phyloP scores from a whole-genome alignment of 2,113 vertebrate species.

The Protobothrops mucrosquamatus region DNA sequence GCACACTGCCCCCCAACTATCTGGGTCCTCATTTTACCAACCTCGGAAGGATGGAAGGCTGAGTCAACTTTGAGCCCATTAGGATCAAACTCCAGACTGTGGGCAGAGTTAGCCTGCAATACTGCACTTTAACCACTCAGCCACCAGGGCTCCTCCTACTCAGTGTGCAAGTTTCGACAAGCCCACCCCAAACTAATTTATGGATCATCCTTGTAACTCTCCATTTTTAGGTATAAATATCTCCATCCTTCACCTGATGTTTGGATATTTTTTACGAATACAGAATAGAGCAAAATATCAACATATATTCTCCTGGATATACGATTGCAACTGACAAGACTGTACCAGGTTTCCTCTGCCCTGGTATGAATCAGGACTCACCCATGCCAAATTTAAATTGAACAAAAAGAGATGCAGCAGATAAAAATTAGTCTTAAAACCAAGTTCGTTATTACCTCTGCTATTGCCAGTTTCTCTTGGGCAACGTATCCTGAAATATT shows the following conservation, averaged over 20 bases:
- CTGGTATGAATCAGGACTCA: not conserved
- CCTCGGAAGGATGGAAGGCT: not conserved
- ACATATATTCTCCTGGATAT: not conserved
- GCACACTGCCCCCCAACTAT: not conserved
- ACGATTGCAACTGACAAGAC: not conserved
- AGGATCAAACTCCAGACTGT: not conserved
- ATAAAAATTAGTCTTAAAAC: not conserved
- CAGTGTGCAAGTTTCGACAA: not conserved
- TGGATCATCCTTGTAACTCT: not conserved
- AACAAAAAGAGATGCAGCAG: not conserved
- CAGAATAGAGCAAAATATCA: not conserved
- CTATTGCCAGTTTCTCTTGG: constrained; percentile 95
- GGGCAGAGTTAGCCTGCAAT: not conserved
- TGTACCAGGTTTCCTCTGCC: not conserved
- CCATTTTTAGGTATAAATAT: not conserved
- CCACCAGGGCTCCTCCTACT: not conserved
- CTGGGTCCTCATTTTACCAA: not conserved
- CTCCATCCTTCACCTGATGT: not conserved
- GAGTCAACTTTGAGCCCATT: not conserved
- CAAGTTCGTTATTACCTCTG: constrained; percentile 77
- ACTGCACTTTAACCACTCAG: not conserved
- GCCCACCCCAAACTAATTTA: not conserved
- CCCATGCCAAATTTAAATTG: not conserved
- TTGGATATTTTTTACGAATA: not conserved
- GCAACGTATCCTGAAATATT: constrained; percentile 95